These are phyloP conservation scores for Macrosoma leucophasiata DNA, from an alignment of 2,888 invertebrate species.

Conservation along the genomic window DNA sequence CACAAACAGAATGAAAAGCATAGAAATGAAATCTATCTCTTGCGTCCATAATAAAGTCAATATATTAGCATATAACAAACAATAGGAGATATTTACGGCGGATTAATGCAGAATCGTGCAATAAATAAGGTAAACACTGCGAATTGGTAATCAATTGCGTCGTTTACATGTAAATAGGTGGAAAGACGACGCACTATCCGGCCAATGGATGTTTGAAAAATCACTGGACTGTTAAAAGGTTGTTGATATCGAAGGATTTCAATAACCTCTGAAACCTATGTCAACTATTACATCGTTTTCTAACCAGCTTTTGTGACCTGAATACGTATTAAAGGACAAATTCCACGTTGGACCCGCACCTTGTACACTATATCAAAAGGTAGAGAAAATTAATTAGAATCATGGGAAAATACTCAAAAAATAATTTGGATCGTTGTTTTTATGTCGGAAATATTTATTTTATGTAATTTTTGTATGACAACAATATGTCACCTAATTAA, in stretches of 20 bases:
- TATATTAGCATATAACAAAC: slow-evolving; percentile 13
- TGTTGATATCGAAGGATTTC: slow-evolving; percentile 6
- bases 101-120: slow-evolving; percentile 27
- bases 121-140: slow-evolving; percentile 37
- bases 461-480: no score
- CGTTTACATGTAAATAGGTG: slow-evolving; percentile 50
- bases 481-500: no score
- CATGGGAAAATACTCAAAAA: no score
- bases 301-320: slow-evolving; percentile 10
- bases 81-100: slow-evolving; percentile 15
- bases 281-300: slow-evolving; percentile 12
- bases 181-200: no score
- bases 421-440: no score
- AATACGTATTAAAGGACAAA: slow-evolving; percentile 12
- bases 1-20: no score
- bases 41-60: no score
- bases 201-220: slow-evolving; percentile 31
- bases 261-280: slow-evolving; percentile 8
- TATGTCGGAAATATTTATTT: no score
- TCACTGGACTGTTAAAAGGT: slow-evolving; percentile 12
- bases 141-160: slow-evolving; percentile 41
- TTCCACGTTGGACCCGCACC: background rate
- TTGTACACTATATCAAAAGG: no score
- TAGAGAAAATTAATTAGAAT: no score
- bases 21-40: no score